Base-by-base conservation (phyloP, 2,888 invertebrate species). In the Sarcophaga rosellei region DNA sequence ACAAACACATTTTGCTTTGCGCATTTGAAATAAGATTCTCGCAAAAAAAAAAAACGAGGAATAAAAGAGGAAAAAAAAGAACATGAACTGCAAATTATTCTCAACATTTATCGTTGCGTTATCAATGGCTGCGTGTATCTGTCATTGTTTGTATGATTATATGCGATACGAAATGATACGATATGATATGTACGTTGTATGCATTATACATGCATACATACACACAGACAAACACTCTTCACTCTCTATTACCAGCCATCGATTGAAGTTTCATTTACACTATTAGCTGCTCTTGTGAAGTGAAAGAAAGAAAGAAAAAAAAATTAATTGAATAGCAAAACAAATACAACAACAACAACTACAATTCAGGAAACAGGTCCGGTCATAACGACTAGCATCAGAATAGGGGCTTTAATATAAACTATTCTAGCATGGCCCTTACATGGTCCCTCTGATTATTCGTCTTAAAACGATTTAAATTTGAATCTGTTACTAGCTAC, bases 61-160 rank as follows among this genome's bases (percentile, higher is more conserved):
- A 12, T 2, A 53, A 12, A 53, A 17, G 12, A 35, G 53, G 15
- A 3, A 53, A 53, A 15, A 53, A 53, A 12, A 53, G 17, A 12
- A 81, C 81, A 78, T 74, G 69, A 84, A 84, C 80, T 73, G 84
- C 66, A 81, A 84, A 84, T 87, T 85, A 81, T 84, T 84, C 75
- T 72, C 75, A 78, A 68, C 83, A 81, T 84, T 82, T 85, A 85
- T 85, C 81, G 80, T 85, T 80, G 25, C 84, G 88, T 84, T 87
- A 88, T 87, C 87, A 88, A 85, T 86, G 65, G 91, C 89, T 89
- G 90, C 90, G 89, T 90, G 91, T 85, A 83, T 80, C 85, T 88
- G 88, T 88, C 85, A 87, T 82, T 88, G 87, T 88, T 77, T 69
- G 75, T 81, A 82, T 80, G 85, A 85, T 81, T 68, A 62, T 66